phyloP scores from a whole-genome alignment of 2,888 invertebrate genomes.

The Fragum sueziense region DNA sequence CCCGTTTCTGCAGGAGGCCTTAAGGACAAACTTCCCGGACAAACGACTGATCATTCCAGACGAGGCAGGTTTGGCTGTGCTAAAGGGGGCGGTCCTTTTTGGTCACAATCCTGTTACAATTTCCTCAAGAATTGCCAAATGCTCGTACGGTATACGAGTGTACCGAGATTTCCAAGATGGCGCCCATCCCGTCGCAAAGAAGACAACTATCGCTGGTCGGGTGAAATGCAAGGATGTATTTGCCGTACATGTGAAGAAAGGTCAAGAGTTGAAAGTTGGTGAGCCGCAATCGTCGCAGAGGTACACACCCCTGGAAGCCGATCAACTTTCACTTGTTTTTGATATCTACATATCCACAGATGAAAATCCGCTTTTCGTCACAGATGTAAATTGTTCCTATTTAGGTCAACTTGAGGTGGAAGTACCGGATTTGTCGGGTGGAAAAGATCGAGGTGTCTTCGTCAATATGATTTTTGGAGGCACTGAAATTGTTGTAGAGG shows the following conservation, averaged over 20 bases:
- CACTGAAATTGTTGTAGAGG: constrained; percentile 63
- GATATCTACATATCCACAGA: constrained; percentile 58
- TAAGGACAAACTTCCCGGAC: constrained; percentile 49
- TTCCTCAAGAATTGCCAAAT: constrained; percentile 58
- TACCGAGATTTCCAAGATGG: constrained; percentile 52
- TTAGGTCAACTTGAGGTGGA: constrained; percentile 61
- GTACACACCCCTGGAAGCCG: constrained; percentile 51
- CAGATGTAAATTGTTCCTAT: constrained; percentile 53
- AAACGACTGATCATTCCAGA: constrained; percentile 61
- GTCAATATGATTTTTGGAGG: constrained; percentile 62
- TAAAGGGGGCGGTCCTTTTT: constrained; percentile 67
- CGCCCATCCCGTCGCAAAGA: constrained; percentile 51
- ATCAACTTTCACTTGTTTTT: constrained; percentile 56
- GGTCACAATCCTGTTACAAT: constrained; percentile 61
- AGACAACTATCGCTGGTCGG: constrained; percentile 43
- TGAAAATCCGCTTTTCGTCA: constrained; percentile 54
- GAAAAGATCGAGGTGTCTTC: constrained; percentile 56
- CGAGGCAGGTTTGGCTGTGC: constrained; percentile 65
- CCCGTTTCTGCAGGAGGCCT: constrained; percentile 55
- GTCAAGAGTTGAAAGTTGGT: constrained; percentile 53
- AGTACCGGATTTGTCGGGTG: constrained; percentile 42
- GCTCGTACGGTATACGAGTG: constrained; percentile 59
- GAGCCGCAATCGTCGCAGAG: constrained; percentile 52
- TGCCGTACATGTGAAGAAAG: constrained; percentile 59
- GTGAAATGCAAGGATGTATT: constrained; percentile 61